Evolutionary conservation across 2,797 vertebrate species (phyloP).

Genomic region (Coluber constrictor): DNA sequence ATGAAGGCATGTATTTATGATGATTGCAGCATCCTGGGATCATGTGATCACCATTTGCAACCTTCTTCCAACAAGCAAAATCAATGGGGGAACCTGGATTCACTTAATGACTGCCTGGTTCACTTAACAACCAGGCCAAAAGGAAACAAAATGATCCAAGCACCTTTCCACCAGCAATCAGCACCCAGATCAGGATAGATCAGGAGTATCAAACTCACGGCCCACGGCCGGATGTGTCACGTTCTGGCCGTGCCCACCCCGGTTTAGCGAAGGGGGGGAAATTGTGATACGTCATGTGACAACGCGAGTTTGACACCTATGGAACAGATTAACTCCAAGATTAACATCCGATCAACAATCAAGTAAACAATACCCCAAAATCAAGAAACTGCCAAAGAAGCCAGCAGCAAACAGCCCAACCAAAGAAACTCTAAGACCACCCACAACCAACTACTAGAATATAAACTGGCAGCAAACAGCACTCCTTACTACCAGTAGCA

Average conservation of each 20-base stretch:
- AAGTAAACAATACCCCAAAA: neutral
- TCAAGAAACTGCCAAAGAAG: neutral
- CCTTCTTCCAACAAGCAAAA: neutral
- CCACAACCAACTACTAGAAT: neutral
- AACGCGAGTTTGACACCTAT: too few species aligned
- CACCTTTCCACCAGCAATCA: neutral
- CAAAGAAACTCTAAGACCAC: neutral
- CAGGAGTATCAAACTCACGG: too few species aligned
- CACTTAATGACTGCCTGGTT: neutral
- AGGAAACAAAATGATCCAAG: neutral
- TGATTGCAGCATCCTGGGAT: neutral
- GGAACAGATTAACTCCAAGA: neutral
- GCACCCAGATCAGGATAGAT: neutral
- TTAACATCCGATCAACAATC: neutral
- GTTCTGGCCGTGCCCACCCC: too few species aligned
- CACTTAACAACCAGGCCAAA: neutral
- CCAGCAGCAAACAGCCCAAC: neutral
- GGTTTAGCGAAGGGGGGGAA: too few species aligned
- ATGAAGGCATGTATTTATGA: neutral
- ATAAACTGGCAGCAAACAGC: neutral
- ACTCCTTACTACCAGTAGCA: neutral
- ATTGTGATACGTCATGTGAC: too few species aligned
- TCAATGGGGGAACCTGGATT: neutral
- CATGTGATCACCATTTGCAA: neutral
- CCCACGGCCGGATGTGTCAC: too few species aligned